These are phyloP conservation scores for Nasonia oneida DNA, from an alignment of 2,888 invertebrate species.

Conservation along the genomic window DNA sequence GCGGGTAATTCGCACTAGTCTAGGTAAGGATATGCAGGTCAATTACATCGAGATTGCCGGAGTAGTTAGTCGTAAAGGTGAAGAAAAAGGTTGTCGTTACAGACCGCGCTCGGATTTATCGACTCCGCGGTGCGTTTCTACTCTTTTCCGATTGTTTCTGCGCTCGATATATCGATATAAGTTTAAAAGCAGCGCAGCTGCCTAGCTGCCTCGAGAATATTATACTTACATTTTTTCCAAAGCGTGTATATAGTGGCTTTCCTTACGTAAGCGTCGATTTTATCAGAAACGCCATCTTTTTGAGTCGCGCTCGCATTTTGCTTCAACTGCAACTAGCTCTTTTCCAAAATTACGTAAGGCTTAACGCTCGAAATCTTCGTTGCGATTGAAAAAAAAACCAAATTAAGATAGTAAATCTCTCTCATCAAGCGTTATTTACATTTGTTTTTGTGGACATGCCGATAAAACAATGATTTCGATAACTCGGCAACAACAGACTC, in stretches of 20 bases:
- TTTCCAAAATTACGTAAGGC: constrained; percentile 6
- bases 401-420: background rate
- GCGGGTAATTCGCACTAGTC: too few relatives aligned
- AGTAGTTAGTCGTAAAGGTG: constrained; percentile 12
- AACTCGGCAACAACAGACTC: background rate
- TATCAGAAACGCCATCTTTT: background rate
- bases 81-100: constrained; percentile 1
- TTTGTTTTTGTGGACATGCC: background rate
- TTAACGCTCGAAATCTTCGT: background rate
- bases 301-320: background rate
- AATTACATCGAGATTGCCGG: constrained; percentile 21
- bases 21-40: constrained; percentile 32
- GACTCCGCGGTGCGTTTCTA: background rate
- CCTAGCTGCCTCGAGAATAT: background rate
- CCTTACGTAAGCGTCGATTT: background rate
- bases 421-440: background rate
- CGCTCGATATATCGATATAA: background rate
- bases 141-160: background rate
- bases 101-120: background rate
- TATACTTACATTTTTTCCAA: background rate
- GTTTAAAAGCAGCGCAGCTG: background rate
- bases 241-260: background rate
- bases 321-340: background rate
- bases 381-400: background rate
- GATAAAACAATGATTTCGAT: background rate